Evolutionary conservation across 2,797 vertebrate genomes (phyloP), one percentile per base, ranked within the genome.

Genomic region (Cercopithecus petaurista): DNA sequence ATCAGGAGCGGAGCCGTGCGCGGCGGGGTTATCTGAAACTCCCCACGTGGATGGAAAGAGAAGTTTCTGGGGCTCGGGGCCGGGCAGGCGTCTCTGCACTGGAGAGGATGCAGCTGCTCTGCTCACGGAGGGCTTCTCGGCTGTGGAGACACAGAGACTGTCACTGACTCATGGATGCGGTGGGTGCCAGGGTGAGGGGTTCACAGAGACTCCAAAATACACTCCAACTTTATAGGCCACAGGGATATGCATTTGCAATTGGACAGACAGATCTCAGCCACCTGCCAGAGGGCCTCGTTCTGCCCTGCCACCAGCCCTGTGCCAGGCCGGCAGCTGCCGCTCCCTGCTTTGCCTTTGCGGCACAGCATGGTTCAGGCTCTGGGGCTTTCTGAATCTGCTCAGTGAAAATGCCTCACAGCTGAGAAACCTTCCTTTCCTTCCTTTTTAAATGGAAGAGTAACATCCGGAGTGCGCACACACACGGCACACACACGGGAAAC

Each of bases 1-100:
- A 67, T 1, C 33, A 33, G 36, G 67, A 72, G n/a, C 5, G 2
- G 67, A 72, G 55, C 7, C 10, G 26, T n/a, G 59, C 9, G 70
- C 10, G 26, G 30, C 85, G 5, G 39, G 50, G 96, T 96, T 99
- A 99, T 98, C 98, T 98, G 98, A 99, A 99, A 57, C 98, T 96
- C 0, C 98, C 98, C 2, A 99, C 99, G 0, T 96, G 98, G 98
- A 99, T 99, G 80, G 99, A 99, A 21, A 99, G 98, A 81, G 98
- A 97, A 28, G 98, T 98, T 96, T 99, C 99, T 1, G 99, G 98
- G 76, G 98, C 98, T 2, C 61, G 97, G 28, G 90, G 61, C 95
- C 41, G 97, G 43, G 84, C 24, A 8, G 95, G 95, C 1, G 1
- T 75, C 43, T 67, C 88, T 52, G 96, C 97, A 7, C 88, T 75